These are phyloP conservation scores for Lagodon rhomboides DNA, from an alignment of 2,797 vertebrate species.

Conservation along the genomic window DNA sequence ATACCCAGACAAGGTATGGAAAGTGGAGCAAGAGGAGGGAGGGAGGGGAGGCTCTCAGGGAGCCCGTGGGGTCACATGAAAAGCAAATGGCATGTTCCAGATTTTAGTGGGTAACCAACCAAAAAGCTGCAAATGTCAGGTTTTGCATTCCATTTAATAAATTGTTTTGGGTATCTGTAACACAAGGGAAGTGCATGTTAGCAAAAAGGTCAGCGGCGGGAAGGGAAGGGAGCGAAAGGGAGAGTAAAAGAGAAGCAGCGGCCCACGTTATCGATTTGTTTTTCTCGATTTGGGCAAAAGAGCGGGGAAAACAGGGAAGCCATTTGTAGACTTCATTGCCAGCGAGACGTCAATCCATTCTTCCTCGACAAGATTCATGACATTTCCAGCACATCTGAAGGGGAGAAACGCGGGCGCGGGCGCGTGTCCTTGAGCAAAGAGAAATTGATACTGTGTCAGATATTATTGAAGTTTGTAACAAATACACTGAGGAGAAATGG, in stretches of 20 bases:
- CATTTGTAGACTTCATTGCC: constrained; percentile 78
- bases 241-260: constrained; percentile 62
- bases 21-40: constrained; percentile 9
- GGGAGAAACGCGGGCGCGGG: constrained; percentile 53
- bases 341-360: constrained; percentile 75
- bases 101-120: constrained; percentile 56
- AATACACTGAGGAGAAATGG: constrained; percentile 63
- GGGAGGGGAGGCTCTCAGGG: constrained; percentile 22
- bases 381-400: constrained; percentile 67
- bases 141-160: constrained; percentile 78
- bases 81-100: constrained; percentile 67
- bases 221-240: constrained; percentile 55
- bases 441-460: constrained; percentile 79
- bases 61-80: constrained; percentile 56
- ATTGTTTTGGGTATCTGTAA: constrained; percentile 67
- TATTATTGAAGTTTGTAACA: constrained; percentile 78
- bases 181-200: constrained; percentile 65
- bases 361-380: constrained; percentile 78
- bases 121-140: constrained; percentile 76
- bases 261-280: constrained; percentile 80
- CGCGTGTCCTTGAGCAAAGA: constrained; percentile 75
- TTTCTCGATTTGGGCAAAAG: constrained; percentile 59
- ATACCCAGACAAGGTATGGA: constrained; percentile 57
- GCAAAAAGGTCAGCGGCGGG: constrained; percentile 78
- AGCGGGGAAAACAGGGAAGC: constrained; percentile 45